Evolutionary conservation across 2,113 vertebrate species (phyloP).

Genomic region (Perca flavescens): DNA sequence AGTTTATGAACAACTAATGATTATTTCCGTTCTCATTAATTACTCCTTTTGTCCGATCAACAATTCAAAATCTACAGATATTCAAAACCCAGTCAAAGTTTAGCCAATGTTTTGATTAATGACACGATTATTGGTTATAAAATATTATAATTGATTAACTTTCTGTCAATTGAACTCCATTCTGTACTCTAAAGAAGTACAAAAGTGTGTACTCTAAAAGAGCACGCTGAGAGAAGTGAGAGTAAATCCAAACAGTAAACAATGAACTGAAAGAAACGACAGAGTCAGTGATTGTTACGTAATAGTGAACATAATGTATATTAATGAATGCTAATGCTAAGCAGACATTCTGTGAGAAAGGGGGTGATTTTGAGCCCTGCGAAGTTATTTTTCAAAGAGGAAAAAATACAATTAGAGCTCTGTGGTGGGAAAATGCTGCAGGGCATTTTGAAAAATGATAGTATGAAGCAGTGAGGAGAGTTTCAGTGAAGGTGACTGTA

Average conservation of each 20-base stretch:
- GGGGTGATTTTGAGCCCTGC: background rate
- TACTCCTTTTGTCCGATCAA: background rate
- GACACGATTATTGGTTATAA: background rate
- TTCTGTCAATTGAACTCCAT: background rate
- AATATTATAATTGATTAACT: background rate
- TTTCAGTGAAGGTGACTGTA: constrained; percentile 12
- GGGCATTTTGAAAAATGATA: background rate
- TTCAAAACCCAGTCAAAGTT: background rate
- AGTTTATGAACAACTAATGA: background rate
- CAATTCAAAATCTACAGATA: background rate
- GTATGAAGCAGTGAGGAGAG: background rate
- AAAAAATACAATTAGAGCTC: background rate
- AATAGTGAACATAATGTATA: background rate
- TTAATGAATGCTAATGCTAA: background rate
- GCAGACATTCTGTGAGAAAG: background rate
- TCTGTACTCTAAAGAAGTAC: too few species aligned
- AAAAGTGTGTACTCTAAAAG: too few species aligned
- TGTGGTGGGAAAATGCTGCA: background rate
- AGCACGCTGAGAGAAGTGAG: too few species aligned
- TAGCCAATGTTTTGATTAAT: background rate
- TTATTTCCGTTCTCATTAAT: background rate
- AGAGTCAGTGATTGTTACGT: too few species aligned
- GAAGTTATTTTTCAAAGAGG: background rate
- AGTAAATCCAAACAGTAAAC: too few species aligned
- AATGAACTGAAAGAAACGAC: too few species aligned